These are phyloP conservation scores for Amorpha juglandis DNA, from an alignment of 2,888 invertebrate genomes.

Conservation along the genomic window DNA sequence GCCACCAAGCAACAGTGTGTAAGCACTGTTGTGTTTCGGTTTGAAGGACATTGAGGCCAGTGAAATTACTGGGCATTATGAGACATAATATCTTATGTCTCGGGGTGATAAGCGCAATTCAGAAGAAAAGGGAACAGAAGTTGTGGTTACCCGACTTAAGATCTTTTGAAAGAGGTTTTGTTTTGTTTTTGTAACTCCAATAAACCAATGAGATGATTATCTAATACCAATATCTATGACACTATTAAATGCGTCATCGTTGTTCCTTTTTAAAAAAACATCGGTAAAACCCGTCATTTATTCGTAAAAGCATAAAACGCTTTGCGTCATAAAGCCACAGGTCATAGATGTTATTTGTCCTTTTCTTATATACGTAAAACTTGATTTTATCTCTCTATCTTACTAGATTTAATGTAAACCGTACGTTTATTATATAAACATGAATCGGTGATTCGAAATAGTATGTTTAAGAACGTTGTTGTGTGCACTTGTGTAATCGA, in stretches of 20 bases:
- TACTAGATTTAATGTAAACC: background rate
- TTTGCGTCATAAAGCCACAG: background rate
- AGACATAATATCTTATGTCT: no score
- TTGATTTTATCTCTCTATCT: background rate
- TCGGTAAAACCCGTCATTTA: slow-evolving; percentile 5
- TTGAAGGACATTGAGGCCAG: no score
- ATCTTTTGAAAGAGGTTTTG: no score
- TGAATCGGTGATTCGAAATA: slow-evolving; percentile 16
- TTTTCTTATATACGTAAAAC: background rate
- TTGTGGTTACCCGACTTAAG: no score
- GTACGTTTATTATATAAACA: slow-evolving; percentile 14
- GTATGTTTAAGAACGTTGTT: slow-evolving; percentile 28
- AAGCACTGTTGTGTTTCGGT: no score
- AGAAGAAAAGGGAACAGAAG: no score
- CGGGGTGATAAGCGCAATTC: no score
- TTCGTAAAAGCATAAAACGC: background rate
- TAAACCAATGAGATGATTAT: background rate
- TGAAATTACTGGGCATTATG: no score
- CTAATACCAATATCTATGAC: background rate
- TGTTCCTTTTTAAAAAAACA: background rate
- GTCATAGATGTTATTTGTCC: background rate
- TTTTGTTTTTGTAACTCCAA: no score
- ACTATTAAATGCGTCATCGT: background rate
- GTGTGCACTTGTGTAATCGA: background rate
- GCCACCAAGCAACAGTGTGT: no score